Conservation (phyloP, 2,888 invertebrate species). For the Dyspetes luteomarginatus region DNA sequence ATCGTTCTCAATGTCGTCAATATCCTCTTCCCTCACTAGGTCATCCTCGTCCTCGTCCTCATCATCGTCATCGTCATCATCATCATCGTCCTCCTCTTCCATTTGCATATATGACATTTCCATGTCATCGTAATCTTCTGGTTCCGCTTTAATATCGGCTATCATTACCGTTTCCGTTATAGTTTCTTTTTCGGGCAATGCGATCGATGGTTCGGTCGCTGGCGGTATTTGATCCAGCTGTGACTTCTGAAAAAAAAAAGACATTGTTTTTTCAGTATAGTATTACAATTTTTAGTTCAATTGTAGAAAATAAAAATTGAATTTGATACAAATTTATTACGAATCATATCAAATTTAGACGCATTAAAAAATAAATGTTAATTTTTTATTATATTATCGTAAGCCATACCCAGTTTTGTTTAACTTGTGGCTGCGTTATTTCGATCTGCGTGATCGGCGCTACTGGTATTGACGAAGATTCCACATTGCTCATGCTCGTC, state of each 20-base stretch:
- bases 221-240: conserved; percentile 68
- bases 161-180: conserved; percentile 70
- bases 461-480: conserved; percentile 52
- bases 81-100: conserved; percentile 72
- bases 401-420: conserved; percentile 72
- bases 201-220: conserved; percentile 67
- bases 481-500: conserved; percentile 57
- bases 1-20: conserved; percentile 71
- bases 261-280: too few relatives aligned
- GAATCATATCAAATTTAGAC: too few relatives aligned
- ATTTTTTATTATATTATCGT: neutral
- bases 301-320: too few relatives aligned
- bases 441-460: conserved; percentile 69
- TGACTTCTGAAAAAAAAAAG: conserved; percentile 65
- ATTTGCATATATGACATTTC: conserved; percentile 75
- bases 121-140: conserved; percentile 79
- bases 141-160: conserved; percentile 79
- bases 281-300: too few relatives aligned
- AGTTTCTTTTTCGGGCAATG: conserved; percentile 63
- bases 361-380: neutral
- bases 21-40: conserved; percentile 74
- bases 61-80: conserved; percentile 74
- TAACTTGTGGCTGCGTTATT: conserved; percentile 63
- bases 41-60: conserved; percentile 76
- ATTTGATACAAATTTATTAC: too few relatives aligned